Evolutionary conservation across 2,888 invertebrate genomes (phyloP).

Genomic region (Amphipoea oculea): DNA sequence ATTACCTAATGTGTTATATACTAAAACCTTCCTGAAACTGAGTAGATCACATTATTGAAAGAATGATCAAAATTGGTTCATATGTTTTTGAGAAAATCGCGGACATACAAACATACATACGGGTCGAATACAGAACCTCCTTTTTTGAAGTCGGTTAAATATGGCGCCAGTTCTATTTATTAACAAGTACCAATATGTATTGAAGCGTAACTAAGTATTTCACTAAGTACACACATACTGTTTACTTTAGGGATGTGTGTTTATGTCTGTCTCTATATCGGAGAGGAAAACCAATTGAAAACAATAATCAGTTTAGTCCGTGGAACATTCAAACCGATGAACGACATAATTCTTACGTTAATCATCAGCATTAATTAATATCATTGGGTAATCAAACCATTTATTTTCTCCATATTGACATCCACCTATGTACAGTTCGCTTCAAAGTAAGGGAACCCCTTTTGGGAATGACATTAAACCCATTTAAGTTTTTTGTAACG

Average conservation of each 20-base stretch:
- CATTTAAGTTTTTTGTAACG: no score
- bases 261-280: conserved; percentile 4
- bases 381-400: background rate
- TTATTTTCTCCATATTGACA: background rate
- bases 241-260: conserved; percentile 4
- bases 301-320: background rate
- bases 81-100: no score
- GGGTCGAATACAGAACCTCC: no score
- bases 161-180: background rate
- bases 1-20: no score
- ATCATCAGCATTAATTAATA: background rate
- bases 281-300: conserved; percentile 28
- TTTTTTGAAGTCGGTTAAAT: no score
- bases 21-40: no score
- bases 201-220: background rate
- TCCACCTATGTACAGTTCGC: background rate
- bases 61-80: no score
- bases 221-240: background rate
- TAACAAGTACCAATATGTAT: background rate
- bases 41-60: no score
- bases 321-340: background rate
- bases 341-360: background rate
- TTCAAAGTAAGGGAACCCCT: no score
- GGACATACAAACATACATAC: no score
- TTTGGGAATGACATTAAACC: no score